Percentiles rank a stretch among this genome's conserved stretches.
phyloP scores from a whole-genome alignment of 92 coral and sea anemone genomes.

The Zoanthus solanderi region DNA sequence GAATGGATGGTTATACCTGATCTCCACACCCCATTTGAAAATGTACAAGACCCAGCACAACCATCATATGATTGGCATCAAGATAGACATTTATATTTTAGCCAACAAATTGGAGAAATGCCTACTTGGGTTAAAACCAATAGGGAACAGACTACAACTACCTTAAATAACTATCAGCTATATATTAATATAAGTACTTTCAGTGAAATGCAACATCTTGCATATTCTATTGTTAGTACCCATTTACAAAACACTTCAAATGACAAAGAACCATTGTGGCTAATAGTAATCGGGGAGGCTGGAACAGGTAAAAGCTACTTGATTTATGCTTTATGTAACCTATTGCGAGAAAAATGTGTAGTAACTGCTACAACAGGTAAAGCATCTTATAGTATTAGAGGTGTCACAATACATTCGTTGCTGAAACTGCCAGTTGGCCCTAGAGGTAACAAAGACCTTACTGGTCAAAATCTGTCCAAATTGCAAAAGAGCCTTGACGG shows the following conservation, averaged over 20 bases:
- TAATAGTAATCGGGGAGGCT: conserved; percentile 45
- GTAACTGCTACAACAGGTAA: conserved; percentile 22
- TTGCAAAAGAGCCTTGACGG: neutral
- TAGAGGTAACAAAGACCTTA: no score
- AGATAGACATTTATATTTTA: conserved; percentile 30
- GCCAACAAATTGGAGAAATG: conserved; percentile 46
- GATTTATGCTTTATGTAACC: conserved; percentile 41
- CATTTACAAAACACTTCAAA: conserved; percentile 44
- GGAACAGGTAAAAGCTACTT: conserved; percentile 50
- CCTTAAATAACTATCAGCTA: conserved; percentile 10
- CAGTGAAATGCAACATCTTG: conserved; percentile 54
- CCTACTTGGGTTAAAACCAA: conserved; percentile 54
- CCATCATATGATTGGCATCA: conserved; percentile 40
- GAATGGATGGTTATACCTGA: conserved; percentile 51
- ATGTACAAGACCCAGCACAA: conserved; percentile 6
- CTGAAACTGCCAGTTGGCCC: no score
- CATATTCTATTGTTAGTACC: conserved; percentile 39
- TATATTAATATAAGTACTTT: conserved; percentile 6
- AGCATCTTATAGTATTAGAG: neutral
- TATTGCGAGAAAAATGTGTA: conserved; percentile 36
- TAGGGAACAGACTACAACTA: conserved; percentile 44
- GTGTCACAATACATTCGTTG: neutral
- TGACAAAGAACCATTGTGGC: conserved; percentile 45
- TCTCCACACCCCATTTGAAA: conserved; percentile 32
- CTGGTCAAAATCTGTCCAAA: neutral